These are phyloP conservation scores for Creontiades dilutus DNA, from an alignment of 2,888 invertebrate genomes.

Conservation along the genomic window DNA sequence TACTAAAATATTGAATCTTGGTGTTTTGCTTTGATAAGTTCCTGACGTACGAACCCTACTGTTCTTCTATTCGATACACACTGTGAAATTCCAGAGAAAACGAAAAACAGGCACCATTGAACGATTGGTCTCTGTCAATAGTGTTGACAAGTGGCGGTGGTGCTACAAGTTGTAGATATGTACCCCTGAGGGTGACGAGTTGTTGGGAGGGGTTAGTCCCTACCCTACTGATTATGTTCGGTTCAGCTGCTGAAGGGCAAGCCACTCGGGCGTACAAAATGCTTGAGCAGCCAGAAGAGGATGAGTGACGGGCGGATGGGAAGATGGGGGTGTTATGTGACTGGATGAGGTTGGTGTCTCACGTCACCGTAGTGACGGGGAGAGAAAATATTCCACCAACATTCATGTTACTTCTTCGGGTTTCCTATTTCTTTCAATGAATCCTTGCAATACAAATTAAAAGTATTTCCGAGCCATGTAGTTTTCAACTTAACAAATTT, in stretches of 20 bases:
- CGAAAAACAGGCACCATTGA: too few relatives aligned
- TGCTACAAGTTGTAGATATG: background rate
- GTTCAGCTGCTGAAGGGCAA: background rate
- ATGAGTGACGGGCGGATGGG: background rate
- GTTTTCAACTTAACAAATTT: too few relatives aligned
- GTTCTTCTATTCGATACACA: too few relatives aligned
- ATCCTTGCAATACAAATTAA: too few relatives aligned
- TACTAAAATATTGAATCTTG: too few relatives aligned
- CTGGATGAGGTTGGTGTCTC: constrained; percentile 14
- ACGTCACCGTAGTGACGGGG: background rate
- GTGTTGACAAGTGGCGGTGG: too few relatives aligned
- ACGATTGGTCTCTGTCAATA: too few relatives aligned
- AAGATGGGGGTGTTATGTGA: background rate
- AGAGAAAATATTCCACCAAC: background rate
- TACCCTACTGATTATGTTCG: constrained; percentile 5
- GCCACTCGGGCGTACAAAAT: background rate
- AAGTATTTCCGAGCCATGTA: too few relatives aligned
- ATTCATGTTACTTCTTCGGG: background rate
- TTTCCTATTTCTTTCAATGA: too few relatives aligned
- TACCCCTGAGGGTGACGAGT: background rate
- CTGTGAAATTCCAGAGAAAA: too few relatives aligned
- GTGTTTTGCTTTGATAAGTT: too few relatives aligned
- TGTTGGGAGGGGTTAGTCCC: background rate
- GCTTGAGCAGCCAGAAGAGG: background rate
- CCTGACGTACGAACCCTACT: too few relatives aligned